Evolutionary conservation across 1,140 invertebrate genomes (phyloP), one percentile per base, ranked within the genome.

Genomic region (Colletes latitarsis): DNA sequence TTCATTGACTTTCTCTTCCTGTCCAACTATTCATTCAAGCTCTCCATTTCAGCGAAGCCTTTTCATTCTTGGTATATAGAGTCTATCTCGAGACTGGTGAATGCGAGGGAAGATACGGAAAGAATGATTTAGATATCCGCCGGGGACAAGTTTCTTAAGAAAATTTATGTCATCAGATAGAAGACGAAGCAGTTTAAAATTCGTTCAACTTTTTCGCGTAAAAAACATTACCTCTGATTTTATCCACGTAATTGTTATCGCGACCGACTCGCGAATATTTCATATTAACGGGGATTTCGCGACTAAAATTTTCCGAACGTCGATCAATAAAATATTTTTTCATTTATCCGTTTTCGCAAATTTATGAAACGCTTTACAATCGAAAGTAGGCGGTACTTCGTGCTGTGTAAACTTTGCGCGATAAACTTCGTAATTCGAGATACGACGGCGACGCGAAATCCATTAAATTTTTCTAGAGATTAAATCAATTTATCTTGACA

Each of bases 21-120:
- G 78, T 41, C 62, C 10, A 30, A 52, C 39, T 77, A 82, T 77
- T 60, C 79, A 69, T 74, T 82, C 52, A 77, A 57, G 52, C 76
- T 77, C 55, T 46, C 53, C 64, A 12, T 55, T 41, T 46, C 60
- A 52, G 41, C 30, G 53, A 70, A 71, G 64, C 67, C 73, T 77
- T 82, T 74, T 58, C 58, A 58, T 69, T 73, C 55, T 69, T 12
- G 19, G 46, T 49, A 10, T 15, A 15, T 46, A 46, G 52, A 43
- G 77, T 43, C 77, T 73, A 67, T 81, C 55, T 46, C 55, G 58
- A 84, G 80, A 80, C 74, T 71, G 77, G 19, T 58, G 46, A 70
- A 21, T 14, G 52, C 6, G 41, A 58, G 53, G 15, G 30, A 19
- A 58, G 43, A 58, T 53, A 71, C 14, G 46, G 8, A 0, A 1